Evolutionary conservation across 2,797 vertebrate genomes (phyloP), one percentile per base, ranked within the genome.

Genomic region (Scyliorhinus canicula): DNA sequence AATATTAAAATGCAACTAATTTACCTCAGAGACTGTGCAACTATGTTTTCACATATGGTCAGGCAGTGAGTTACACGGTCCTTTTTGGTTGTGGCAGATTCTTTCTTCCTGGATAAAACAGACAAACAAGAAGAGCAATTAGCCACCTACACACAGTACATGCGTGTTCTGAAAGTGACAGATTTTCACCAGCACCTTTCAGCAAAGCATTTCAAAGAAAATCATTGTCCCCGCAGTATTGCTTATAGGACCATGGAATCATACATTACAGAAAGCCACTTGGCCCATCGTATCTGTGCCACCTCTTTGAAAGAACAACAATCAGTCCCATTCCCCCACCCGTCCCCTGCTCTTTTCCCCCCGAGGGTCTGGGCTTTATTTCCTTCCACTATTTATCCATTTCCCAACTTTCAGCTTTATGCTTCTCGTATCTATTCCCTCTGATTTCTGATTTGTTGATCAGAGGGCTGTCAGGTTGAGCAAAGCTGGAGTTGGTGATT

Each of bases 1-100:
- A 31, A n/a, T 88, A 57, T 55, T 88, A 88, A 52, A 67, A 19
- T 21, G 93, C 8, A 60, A 95, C 28, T 95, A 28, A 60, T 28
- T 96, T 98, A 99, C 99, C 99, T 99, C 96, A 99, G 97, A 65
- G 99, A 99, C 96, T 99, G 99, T 90, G 98, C 98, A 95, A 99
- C 98, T 60, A 99, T 99, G 96, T 99, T 99, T 97, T 99, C 99
- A 96, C 99, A 99, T 97, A 99, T 99, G 0, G 99, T 99, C 97
- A 99, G 97, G 96, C 99, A 99, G 95, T 99, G 99, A 95, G 98
- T 99, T 96, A 99, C 99, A 14, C 99, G 97, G 96, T 99, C 99
- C 96, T 99, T 99, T 97, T 99, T 99, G 96, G 98, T 99, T 40
- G 98, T 98, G 74, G 98, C 97, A 95, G 98, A 98, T 95, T 99